Evolutionary conservation across 1,140 invertebrate species (phyloP), one percentile per base, ranked within the genome.

Genomic region (Pseudomyrmex flavicornis): DNA sequence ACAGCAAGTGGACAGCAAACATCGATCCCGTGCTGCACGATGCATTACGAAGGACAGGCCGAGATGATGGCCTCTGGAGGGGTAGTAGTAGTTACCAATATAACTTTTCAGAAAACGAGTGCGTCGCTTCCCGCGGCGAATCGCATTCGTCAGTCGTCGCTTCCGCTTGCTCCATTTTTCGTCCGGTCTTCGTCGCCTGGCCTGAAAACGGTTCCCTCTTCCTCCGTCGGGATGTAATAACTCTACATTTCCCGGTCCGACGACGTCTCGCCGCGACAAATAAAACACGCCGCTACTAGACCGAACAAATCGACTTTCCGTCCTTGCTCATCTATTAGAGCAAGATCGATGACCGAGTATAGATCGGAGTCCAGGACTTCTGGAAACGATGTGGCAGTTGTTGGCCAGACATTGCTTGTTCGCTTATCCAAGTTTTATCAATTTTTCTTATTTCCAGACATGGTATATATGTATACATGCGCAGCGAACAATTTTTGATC

Each of bases 131-230:
- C 59, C 84, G 84, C 44, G 62, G 80, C 84, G 88, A 85, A 85
- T 89, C 84, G 65, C 89, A 88, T 91, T 91, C 88, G 83, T 91
- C 89, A 89, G 74, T 75, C 84, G 73, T 56, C 48, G 62, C 68
- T 88, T 87, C 65, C 82, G 82, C 9, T 80, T 68, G 84, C 68
- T 54, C 80, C 68, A 84, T 88, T 88, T 88, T 84, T 74, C 80
- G 44, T 83, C 54, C 82, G 17, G 72, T 44, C 72, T 68, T 61
- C 48, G 48, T 80, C 61, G 54, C 85, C 69, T 48, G 56, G 77
- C 75, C 54, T 80, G 63, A 75, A 87, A 82, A 70, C 66, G 73
- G 59, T 52, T 72, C 35, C 0, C 82, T 73, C 69, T 80, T 84
- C 83, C 73, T 73, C 62, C 69, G 58, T 7, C 52, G 70, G 63